These are phyloP conservation scores for Anseranas semipalmata DNA, from an alignment of 2,113 vertebrate species.

Conservation along the genomic window DNA sequence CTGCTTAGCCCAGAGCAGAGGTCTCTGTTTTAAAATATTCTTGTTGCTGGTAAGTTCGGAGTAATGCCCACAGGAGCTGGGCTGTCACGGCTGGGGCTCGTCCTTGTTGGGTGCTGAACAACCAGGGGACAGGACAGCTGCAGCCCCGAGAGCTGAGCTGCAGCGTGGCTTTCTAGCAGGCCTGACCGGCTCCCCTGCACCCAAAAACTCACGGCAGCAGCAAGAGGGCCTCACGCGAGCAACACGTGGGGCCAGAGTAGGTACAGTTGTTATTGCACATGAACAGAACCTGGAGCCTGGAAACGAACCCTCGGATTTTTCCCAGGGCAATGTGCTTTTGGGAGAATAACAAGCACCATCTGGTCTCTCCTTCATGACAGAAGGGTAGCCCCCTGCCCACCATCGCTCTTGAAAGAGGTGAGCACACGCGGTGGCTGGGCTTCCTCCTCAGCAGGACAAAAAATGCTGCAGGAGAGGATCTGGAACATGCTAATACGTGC, in stretches of 20 bases:
- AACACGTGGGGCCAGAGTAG: background rate
- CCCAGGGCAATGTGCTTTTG: background rate
- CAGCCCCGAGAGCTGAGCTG: background rate
- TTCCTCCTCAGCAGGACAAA: background rate
- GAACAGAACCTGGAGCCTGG: conserved; percentile 21
- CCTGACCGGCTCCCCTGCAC: background rate
- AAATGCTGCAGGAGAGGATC: background rate
- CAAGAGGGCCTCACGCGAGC: background rate
- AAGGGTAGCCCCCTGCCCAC: conserved; percentile 22
- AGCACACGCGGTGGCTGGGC: conserved; percentile 15
- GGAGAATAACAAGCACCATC: conserved; percentile 60
- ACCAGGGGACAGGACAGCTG: background rate
- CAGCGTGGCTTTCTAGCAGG: background rate
- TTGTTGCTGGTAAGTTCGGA: background rate
- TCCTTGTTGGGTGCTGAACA: background rate
- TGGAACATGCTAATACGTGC: conserved; percentile 24
- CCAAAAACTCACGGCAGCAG: background rate
- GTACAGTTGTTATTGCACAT: conserved; percentile 31
- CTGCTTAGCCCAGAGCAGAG: background rate
- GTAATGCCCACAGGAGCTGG: background rate
- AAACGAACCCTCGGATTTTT: conserved; percentile 28
- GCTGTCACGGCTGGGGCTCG: background rate
- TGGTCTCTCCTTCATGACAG: conserved; percentile 27
- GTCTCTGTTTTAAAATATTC: background rate
- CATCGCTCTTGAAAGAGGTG: conserved; percentile 17